Conservation (phyloP, 2,113 vertebrate genomes). For the Picathartes gymnocephalus region DNA sequence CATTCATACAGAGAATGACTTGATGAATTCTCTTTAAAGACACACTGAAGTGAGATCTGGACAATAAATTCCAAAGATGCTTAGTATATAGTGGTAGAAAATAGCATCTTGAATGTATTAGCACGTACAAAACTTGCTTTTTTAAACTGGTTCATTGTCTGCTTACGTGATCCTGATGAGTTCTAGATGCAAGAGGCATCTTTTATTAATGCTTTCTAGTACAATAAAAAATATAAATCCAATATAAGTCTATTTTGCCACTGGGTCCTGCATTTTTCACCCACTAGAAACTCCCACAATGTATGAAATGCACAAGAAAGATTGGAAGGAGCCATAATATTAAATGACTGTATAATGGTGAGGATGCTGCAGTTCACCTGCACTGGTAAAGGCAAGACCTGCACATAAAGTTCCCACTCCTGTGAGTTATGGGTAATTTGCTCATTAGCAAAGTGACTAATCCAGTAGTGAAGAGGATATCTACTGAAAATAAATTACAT, state of each 20-base stretch:
- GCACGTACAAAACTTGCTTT: neutral
- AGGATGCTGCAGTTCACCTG: neutral
- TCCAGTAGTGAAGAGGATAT: constrained; percentile 5
- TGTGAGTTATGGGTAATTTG: constrained; percentile 29
- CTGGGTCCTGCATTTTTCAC: neutral
- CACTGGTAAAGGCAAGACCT: neutral
- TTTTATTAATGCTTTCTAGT: neutral
- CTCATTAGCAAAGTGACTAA: constrained; percentile 7
- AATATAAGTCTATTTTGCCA: neutral
- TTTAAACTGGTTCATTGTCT: neutral
- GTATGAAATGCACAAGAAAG: neutral
- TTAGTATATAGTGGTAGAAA: neutral
- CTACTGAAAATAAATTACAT: constrained; percentile 28
- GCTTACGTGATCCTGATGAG: neutral
- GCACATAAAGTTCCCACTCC: neutral
- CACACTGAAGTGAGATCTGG: neutral
- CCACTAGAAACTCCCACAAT: neutral
- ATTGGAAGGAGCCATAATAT: neutral
- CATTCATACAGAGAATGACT: neutral
- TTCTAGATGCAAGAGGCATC: neutral
- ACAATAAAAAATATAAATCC: neutral
- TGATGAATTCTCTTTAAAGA: constrained; percentile 6
- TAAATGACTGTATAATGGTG: neutral
- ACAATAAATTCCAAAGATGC: neutral
- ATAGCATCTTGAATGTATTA: neutral